Percentiles rank a stretch among this genome's conserved stretches.
Conservation (phyloP, 2,888 invertebrate genomes). For the Petrolisthes manimaculis region DNA sequence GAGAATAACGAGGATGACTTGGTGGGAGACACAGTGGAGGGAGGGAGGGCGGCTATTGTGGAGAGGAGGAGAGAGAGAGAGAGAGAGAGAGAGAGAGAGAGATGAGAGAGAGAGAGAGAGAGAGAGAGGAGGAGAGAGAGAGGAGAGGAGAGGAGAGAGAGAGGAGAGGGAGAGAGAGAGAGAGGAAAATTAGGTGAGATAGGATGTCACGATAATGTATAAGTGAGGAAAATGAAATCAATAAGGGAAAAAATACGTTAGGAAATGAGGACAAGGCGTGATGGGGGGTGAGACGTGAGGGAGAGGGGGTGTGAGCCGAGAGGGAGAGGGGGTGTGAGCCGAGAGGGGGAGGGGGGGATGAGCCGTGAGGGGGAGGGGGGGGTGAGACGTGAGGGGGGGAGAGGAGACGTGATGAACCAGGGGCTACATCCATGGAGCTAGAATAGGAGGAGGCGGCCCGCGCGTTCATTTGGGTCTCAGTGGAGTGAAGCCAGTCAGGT, state of each 20-base stretch:
- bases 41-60: not conserved
- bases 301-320: not conserved
- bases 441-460: too few species aligned
- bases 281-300: not conserved
- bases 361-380: not conserved
- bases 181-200: not conserved
- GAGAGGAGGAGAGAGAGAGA: not conserved
- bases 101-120: not conserved
- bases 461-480: too few species aligned
- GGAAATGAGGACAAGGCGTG: not conserved
- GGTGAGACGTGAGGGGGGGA: not conserved
- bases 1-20: not conserved
- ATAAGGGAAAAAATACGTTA: too few species aligned
- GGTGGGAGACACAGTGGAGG: not conserved
- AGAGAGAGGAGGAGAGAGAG: not conserved
- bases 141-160: not conserved
- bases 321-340: too few species aligned
- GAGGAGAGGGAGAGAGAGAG: not conserved
- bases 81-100: not conserved
- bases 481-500: too few species aligned
- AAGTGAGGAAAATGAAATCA: not conserved
- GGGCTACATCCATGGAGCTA: too few species aligned
- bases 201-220: not conserved
- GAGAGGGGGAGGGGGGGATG: too few species aligned
- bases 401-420: too few species aligned